These are phyloP conservation scores for Phengaris alcon DNA, from an alignment of 2,888 invertebrate species.

Conservation along the genomic window DNA sequence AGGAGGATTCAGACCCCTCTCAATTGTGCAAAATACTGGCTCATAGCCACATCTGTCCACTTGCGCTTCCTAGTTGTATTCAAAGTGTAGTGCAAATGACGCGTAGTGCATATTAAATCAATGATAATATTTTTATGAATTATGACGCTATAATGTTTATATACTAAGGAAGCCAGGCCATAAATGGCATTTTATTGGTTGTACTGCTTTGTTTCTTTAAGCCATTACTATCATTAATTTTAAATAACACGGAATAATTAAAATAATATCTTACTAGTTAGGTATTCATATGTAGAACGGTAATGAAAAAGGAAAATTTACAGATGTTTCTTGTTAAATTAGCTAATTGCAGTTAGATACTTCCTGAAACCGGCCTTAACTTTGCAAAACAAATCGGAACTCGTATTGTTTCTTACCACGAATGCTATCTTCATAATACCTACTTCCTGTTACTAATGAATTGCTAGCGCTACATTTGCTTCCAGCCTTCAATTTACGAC, in stretches of 20 bases:
- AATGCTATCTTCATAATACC: conserved; percentile 61
- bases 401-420: conserved; percentile 74
- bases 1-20: conserved; percentile 58
- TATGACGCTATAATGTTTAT: conserved; percentile 12
- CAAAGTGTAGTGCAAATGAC: conserved; percentile 37
- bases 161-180: conserved; percentile 5
- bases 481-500: conserved; percentile 24
- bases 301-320: neutral
- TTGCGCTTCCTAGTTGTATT: conserved; percentile 47
- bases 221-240: neutral
- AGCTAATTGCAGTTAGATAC: conserved; percentile 53
- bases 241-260: neutral
- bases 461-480: conserved; percentile 58
- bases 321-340: conserved; percentile 13
- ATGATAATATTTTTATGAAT: conserved; percentile 21
- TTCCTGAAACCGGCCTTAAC: conserved; percentile 67
- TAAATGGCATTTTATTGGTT: conserved; percentile 7
- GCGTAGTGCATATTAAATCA: conserved; percentile 11
- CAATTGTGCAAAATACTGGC: conserved; percentile 72
- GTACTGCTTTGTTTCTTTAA: neutral
- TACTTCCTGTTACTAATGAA: conserved; percentile 75
- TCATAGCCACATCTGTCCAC: conserved; percentile 74
- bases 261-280: neutral
- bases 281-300: neutral
- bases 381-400: conserved; percentile 76